Evolutionary conservation across 2,797 vertebrate species (phyloP).

Genomic region (Lepidocolaptes lacrymiger): DNA sequence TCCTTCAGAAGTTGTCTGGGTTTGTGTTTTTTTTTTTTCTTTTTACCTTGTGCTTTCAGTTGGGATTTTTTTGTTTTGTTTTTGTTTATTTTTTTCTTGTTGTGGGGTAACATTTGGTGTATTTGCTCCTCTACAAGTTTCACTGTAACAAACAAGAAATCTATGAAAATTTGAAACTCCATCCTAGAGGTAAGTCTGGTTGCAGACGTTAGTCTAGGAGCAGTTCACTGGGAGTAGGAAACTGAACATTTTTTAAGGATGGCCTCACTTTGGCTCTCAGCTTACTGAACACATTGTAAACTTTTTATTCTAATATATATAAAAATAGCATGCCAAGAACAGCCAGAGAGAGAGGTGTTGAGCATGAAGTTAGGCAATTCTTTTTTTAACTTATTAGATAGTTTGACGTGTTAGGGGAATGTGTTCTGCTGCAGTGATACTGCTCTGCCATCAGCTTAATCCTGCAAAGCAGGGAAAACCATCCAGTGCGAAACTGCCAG

Average conservation of each 20-base stretch:
- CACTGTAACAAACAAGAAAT: not conserved
- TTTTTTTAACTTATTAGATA: constrained; percentile 9
- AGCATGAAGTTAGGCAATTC: not conserved
- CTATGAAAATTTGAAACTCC: not conserved
- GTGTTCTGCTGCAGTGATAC: not conserved
- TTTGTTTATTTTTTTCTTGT: not conserved
- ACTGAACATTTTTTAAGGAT: constrained; percentile 57
- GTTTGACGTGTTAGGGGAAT: not conserved
- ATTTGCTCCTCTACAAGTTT: not conserved
- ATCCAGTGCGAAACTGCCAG: not conserved
- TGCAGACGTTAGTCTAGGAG: not conserved
- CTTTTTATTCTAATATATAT: constrained; percentile 17
- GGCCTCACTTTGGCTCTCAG: constrained; percentile 65
- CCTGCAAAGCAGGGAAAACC: not conserved
- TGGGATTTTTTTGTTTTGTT: not conserved
- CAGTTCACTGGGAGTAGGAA: constrained; percentile 8
- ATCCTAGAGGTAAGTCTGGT: not conserved
- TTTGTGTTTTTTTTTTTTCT: not conserved
- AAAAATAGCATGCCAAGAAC: constrained; percentile 20
- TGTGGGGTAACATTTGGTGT: not conserved
- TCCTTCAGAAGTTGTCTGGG: not conserved
- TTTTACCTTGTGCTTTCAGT: not conserved
- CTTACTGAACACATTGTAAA: constrained; percentile 28
- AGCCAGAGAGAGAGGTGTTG: not conserved
- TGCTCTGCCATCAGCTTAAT: not conserved